phyloP scores from a whole-genome alignment of 2,113 vertebrate species.

The Pseudopodoces humilis region DNA sequence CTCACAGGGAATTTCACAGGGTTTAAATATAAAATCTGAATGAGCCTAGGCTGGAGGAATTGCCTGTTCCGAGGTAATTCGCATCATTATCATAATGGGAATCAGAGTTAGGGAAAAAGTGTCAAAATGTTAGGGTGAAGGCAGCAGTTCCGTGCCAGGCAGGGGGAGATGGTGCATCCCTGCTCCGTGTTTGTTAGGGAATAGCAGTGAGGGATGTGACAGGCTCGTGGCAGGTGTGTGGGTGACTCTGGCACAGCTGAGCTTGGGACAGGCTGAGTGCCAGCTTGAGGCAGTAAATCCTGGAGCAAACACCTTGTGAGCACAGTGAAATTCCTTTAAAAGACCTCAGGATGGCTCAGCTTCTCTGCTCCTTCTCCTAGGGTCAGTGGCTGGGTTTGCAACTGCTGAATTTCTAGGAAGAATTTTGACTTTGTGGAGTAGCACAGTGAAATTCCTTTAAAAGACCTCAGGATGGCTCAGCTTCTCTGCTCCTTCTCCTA shows the following conservation, averaged over 20 bases:
- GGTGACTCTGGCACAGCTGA: neutral
- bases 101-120: neutral
- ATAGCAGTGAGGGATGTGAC: neutral
- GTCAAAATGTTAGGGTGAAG: neutral
- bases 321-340: neutral
- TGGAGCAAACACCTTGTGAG: neutral
- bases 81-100: neutral
- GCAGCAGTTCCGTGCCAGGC: neutral
- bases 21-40: neutral
- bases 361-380: rapidly evolving
- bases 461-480: neutral
- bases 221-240: neutral
- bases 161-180: neutral
- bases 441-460: neutral
- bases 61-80: neutral
- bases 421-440: neutral
- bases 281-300: neutral
- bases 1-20: neutral
- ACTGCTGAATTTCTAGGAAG: neutral
- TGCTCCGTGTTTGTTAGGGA: neutral
- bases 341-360: neutral
- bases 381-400: neutral
- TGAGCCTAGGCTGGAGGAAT: neutral
- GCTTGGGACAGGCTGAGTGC: neutral
- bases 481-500: rapidly evolving